Percentiles rank a stretch among this genome's conserved stretches.
phyloP scores from a whole-genome alignment of 2,888 invertebrate genomes.

The Osmoderma eremita region DNA sequence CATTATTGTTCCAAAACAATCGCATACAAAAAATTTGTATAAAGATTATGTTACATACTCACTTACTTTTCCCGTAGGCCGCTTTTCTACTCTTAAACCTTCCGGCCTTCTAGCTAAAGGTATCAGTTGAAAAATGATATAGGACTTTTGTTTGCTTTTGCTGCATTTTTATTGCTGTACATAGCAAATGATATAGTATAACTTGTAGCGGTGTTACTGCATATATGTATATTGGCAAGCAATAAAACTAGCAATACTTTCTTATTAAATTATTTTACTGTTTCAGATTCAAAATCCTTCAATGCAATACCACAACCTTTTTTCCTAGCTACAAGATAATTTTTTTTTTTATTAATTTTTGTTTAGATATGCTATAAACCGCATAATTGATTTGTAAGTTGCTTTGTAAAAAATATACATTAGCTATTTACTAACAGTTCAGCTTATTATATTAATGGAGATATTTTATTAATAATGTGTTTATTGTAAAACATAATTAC shows the following conservation, averaged over 20 bases:
- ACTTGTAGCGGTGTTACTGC: constrained; percentile 16
- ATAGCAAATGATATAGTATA: constrained; percentile 44
- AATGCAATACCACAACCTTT: constrained; percentile 71
- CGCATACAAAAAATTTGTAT: too few species aligned
- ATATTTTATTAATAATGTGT: constrained; percentile 4
- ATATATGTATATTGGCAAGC: neutral
- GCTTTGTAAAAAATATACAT: constrained; percentile 15
- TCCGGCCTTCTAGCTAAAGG: constrained; percentile 61
- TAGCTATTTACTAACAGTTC: constrained; percentile 1
- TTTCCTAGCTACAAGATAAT: constrained; percentile 63
- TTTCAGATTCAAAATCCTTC: constrained; percentile 71
- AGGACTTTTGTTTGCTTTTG: constrained; percentile 42
- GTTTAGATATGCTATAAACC: constrained; percentile 25
- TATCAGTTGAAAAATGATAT: constrained; percentile 50
- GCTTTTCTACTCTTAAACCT: constrained; percentile 61
- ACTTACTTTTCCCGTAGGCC: constrained; percentile 55
- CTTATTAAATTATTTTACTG: constrained; percentile 52
- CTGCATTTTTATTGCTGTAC: constrained; percentile 42
- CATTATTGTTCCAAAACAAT: too few species aligned
- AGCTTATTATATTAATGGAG: constrained; percentile 8
- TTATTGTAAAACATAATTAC: neutral
- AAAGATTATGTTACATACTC: too few species aligned
- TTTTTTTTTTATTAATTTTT: constrained; percentile 37
- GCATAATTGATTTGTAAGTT: constrained; percentile 13
- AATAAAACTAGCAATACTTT: constrained; percentile 45